These are phyloP conservation scores for Malurus alboscapulatus DNA, from an alignment of 2,113 vertebrate genomes.

Conservation along the genomic window DNA sequence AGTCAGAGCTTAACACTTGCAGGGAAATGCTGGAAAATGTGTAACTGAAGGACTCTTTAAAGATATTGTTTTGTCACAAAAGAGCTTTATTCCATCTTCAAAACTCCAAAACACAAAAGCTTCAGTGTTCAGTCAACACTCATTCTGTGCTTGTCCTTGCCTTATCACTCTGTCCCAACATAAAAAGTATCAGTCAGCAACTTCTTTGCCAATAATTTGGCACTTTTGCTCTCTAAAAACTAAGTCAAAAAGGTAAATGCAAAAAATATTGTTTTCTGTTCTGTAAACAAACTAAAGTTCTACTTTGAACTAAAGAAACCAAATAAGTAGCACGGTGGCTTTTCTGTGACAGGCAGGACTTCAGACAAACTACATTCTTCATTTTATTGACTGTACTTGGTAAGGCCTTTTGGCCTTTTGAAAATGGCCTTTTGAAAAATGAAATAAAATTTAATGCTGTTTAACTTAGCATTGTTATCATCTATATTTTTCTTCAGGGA, in stretches of 20 bases:
- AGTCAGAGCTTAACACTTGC: not conserved
- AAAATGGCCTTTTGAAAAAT: not conserved
- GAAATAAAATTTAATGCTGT: not conserved
- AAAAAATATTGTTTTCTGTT: conserved; percentile 55
- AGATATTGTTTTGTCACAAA: not conserved
- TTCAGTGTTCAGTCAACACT: not conserved
- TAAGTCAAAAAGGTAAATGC: conserved; percentile 17
- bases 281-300: conserved; percentile 44
- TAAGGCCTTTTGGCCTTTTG: not conserved
- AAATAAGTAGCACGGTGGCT: not conserved
- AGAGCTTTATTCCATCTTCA: not conserved
- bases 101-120: not conserved
- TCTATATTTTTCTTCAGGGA: not conserved
- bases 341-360: not conserved
- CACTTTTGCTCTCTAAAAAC: not conserved
- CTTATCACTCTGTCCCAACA: not conserved
- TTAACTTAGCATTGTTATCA: not conserved
- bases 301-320: conserved; percentile 18
- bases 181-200: conserved; percentile 8
- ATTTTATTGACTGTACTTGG: not conserved
- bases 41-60: not conserved
- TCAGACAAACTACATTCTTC: not conserved
- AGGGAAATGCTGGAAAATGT: not conserved
- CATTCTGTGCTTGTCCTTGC: not conserved
- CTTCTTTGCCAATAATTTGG: conserved; percentile 1